These are phyloP conservation scores for Puffinus mauretanicus DNA, from an alignment of 2,113 vertebrate genomes.

Conservation along the genomic window DNA sequence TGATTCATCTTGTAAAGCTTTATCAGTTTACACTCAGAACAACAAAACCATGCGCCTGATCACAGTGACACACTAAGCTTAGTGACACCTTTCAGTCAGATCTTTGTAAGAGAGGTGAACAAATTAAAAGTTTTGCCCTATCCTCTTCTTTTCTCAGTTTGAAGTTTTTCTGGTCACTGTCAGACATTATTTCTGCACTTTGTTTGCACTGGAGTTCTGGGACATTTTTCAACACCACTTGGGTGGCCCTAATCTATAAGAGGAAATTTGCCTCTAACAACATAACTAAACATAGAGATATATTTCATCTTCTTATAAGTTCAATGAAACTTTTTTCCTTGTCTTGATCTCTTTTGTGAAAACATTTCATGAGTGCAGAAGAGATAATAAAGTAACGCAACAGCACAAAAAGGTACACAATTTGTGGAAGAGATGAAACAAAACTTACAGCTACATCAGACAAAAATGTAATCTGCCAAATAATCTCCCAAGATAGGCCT, in stretches of 20 bases:
- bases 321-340: background rate
- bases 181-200: background rate
- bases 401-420: background rate
- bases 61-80: background rate
- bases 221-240: background rate
- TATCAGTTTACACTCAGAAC: conserved; percentile 41
- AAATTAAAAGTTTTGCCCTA: conserved; percentile 46
- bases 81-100: background rate
- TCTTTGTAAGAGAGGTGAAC: background rate
- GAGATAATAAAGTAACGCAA: background rate
- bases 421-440: background rate
- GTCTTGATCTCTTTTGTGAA: background rate
- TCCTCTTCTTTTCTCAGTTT: background rate
- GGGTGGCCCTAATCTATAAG: background rate
- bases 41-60: background rate
- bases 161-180: background rate
- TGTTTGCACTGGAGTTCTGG: background rate
- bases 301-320: background rate
- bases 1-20: conserved; percentile 55
- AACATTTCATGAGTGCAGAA: background rate
- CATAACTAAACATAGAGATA: background rate
- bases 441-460: background rate
- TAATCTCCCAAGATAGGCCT: background rate
- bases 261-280: background rate
- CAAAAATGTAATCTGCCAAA: background rate